phyloP scores from a whole-genome alignment of 2,113 vertebrate species.

The Spheniscus mendiculus region DNA sequence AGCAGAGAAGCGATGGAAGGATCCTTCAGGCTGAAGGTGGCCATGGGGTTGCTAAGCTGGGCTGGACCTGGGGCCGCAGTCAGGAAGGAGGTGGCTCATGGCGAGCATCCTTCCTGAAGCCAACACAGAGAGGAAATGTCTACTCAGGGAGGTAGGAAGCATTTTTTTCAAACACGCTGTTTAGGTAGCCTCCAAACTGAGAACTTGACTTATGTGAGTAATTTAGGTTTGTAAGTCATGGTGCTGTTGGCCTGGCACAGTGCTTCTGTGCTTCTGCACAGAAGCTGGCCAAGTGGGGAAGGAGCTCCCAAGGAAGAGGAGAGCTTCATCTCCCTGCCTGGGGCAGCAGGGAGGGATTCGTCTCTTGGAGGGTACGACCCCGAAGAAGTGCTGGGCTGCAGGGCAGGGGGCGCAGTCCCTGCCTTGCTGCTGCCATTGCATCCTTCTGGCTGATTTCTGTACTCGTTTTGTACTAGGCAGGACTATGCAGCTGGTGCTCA shows the following conservation, averaged over 20 bases:
- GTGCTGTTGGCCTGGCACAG: rapidly evolving
- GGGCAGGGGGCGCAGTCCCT: background rate
- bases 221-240: background rate
- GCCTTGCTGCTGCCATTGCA: background rate
- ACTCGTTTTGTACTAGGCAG: background rate
- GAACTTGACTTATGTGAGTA: background rate
- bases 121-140: background rate
- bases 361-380: rapidly evolving
- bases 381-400: background rate
- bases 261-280: background rate
- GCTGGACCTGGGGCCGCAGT: background rate
- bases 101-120: background rate
- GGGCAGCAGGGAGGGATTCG: background rate
- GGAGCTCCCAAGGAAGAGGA: background rate
- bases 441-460: background rate
- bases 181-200: background rate
- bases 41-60: rapidly evolving
- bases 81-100: rapidly evolving
- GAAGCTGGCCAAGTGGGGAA: rapidly evolving
- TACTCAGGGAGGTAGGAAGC: background rate
- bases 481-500: background rate
- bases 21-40: background rate
- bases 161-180: rapidly evolving
- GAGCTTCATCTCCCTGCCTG: background rate
- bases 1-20: background rate